Evolutionary conservation across 1,140 invertebrate species (phyloP).

Genomic region (Gryon sp.): DNA sequence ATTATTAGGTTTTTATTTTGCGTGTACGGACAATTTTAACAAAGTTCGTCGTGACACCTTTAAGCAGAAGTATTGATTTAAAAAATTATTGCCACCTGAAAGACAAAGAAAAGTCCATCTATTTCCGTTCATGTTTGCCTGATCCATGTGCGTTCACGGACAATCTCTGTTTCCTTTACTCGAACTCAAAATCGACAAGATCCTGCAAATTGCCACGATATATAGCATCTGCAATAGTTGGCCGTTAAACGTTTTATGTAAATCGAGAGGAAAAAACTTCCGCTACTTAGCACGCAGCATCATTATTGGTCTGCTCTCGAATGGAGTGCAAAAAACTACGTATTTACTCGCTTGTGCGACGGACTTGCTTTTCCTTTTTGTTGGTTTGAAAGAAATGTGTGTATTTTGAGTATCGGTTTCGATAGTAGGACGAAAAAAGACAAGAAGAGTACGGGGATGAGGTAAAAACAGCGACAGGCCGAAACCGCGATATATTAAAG

Average conservation of each 20-base stretch:
- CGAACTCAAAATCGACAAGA: conserved; percentile 31
- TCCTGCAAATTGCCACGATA: conserved; percentile 40
- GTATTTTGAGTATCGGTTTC: conserved; percentile 51
- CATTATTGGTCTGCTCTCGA: conserved; percentile 50
- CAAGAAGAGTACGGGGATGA: not conserved
- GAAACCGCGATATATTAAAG: conserved; percentile 64
- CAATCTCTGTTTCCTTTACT: conserved; percentile 33
- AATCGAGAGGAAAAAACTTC: conserved; percentile 60
- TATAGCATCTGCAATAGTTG: conserved; percentile 30
- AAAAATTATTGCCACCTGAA: too few relatives aligned
- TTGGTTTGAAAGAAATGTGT: conserved; percentile 21
- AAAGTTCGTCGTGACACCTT: too few relatives aligned
- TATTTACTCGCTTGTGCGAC: conserved; percentile 15
- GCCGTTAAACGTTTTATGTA: conserved; percentile 52
- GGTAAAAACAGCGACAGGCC: conserved; percentile 9
- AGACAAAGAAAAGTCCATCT: conserved; percentile 6
- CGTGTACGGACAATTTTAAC: too few relatives aligned
- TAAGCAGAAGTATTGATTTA: too few relatives aligned
- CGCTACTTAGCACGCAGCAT: conserved; percentile 47
- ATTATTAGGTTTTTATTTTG: too few relatives aligned
- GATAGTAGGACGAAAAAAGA: conserved; percentile 16
- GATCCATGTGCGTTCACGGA: conserved; percentile 3
- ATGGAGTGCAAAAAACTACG: conserved; percentile 47
- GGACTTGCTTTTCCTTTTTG: conserved; percentile 15
- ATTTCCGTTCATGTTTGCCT: not conserved